Base-by-base conservation (phyloP, 1,140 invertebrate species). In the Aphelenchoides besseyi region DNA sequence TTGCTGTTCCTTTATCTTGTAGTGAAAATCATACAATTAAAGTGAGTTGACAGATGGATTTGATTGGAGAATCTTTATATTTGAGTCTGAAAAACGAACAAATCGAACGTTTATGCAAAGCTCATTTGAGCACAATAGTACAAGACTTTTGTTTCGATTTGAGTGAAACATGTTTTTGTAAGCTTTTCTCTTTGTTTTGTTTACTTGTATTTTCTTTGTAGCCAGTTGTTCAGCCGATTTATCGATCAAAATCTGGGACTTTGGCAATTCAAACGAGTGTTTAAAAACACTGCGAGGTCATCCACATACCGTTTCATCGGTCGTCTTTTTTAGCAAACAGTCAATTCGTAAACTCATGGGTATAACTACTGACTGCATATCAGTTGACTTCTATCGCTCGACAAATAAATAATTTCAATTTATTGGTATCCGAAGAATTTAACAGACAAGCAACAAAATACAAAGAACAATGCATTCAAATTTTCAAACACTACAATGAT, bases 191-290 rank as follows among this genome's bases (percentile, higher is more conserved):
- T 78, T 80, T 67, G 72, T 72, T 61, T 48, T 23, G 12, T 48
- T 48, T n/a, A 62, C 2, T 12, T 70, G n/a, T 26, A n/a, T 73
- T 26, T 71, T 48, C 68, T 68, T 18, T 86, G 71, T 85, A 90
- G 89, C 88, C 9, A 92, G 91, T 0, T 92, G 92, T 86, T 92
- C 91, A 82, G 91, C 91, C 26, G 91, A 93, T 86, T 93, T 98
- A 92, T 93, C 92, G 41, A 93, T 98, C 74, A 98, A 98, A 86
- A 86, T 98, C 75, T 99, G 96, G 96, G 95, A 98, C 87, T 97
- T 98, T 87, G 90, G 92, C 82, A 54, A 62, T 26, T 55, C 68
- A 5, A 97, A 93, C 86, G 93, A 95, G 81, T 98, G 95, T 86
- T 88, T 97, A 61, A 95, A 95, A 87, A 98, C 95, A 28, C 82